phyloP scores from a whole-genome alignment of 2,888 invertebrate species.

The Eubasilissa splendida region DNA sequence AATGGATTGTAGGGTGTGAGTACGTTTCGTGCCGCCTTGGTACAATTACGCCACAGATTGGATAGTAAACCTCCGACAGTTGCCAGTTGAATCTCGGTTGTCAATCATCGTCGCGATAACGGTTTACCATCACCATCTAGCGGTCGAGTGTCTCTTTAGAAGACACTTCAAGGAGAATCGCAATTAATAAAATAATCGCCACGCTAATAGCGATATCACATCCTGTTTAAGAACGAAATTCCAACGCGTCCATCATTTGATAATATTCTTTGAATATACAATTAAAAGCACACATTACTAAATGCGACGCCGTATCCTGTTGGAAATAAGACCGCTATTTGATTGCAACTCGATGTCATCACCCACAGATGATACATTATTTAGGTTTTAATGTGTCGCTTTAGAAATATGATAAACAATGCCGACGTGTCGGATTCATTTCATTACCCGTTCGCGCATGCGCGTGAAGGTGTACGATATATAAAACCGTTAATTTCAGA shows the following conservation, averaged over 20 bases:
- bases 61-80: no score
- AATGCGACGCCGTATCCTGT: conserved; percentile 19
- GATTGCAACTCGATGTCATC: not conserved
- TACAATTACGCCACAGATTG: no score
- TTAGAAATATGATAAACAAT: not conserved
- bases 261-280: conserved; percentile 31
- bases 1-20: no score
- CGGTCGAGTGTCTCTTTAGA: no score
- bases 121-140: no score
- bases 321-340: not conserved
- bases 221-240: conserved; percentile 26
- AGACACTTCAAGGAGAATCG: not conserved
- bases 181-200: conserved; percentile 24
- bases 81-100: no score
- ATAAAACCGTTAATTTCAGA: no score
- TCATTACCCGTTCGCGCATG: not conserved
- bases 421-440: not conserved
- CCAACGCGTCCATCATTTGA: conserved; percentile 24
- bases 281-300: conserved; percentile 25
- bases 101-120: no score
- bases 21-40: no score
- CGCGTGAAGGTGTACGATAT: not conserved
- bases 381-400: not conserved
- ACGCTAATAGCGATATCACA: conserved; percentile 12
- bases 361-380: not conserved